Conservation (phyloP, 2,113 vertebrate species). For the Paratilapia polleni region DNA sequence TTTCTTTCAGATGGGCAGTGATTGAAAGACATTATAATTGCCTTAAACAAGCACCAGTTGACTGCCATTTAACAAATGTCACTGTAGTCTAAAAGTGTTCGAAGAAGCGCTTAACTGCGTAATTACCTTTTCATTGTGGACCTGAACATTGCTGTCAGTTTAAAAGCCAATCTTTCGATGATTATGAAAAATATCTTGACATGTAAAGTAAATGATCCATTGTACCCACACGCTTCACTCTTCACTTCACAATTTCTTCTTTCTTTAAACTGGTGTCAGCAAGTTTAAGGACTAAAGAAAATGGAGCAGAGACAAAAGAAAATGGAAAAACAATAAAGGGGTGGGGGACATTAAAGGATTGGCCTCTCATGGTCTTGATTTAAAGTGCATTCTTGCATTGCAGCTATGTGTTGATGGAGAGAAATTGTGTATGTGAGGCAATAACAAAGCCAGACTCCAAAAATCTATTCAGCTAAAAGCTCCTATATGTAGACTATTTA, state of each 20-base stretch:
- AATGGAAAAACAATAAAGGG: neutral
- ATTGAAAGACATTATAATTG: neutral
- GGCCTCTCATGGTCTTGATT: constrained; percentile 13
- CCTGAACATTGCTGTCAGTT: neutral
- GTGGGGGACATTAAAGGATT: neutral
- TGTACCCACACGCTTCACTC: neutral
- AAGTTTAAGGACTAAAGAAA: neutral
- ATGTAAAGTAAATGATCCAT: constrained; percentile 3
- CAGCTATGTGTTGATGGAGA: constrained; percentile 3
- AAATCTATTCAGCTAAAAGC: neutral
- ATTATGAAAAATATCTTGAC: constrained; percentile 5
- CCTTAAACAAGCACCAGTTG: constrained; percentile 6
- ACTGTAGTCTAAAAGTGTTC: neutral
- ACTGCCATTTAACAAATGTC: neutral
- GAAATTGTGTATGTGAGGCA: constrained; percentile 6
- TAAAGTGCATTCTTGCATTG: neutral
- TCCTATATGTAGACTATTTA: neutral
- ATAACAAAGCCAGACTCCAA: constrained; percentile 5
- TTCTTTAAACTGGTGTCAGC: neutral
- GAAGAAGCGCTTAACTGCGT: neutral
- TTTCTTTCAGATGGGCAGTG: neutral
- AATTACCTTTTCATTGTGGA: neutral
- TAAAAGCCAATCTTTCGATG: neutral
- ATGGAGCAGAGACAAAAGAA: neutral
- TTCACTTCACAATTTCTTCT: neutral